Conservation (phyloP, 1,140 invertebrate species). For the Chymomyza costata region DNA sequence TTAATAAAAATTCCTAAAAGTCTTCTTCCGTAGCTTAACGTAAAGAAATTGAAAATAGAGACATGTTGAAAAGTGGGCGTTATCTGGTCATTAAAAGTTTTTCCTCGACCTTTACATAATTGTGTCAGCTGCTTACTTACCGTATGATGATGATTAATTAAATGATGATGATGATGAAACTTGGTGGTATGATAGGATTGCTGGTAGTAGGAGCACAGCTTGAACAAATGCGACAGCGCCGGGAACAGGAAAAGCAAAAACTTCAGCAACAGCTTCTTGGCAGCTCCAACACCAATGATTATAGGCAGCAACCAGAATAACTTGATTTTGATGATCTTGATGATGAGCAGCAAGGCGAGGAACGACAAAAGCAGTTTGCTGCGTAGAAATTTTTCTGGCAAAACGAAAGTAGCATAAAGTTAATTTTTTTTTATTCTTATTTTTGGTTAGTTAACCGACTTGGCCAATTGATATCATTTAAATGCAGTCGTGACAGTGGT, state of each 20-base stretch:
- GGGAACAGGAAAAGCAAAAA: slow-evolving; percentile 87
- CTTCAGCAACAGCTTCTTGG: slow-evolving; percentile 88
- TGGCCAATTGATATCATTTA: slow-evolving; percentile 9
- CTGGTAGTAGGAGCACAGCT: slow-evolving; percentile 88
- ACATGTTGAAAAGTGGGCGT: too few relatives aligned
- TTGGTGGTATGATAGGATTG: slow-evolving; percentile 82
- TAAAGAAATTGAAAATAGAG: slow-evolving; percentile 14
- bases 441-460: too few relatives aligned
- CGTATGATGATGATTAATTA: slow-evolving; percentile 81
- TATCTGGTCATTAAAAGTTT: too few relatives aligned
- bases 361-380: slow-evolving; percentile 84
- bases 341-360: slow-evolving; percentile 83
- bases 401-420: slow-evolving; percentile 51
- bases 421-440: slow-evolving; percentile 10
- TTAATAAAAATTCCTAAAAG: slow-evolving; percentile 4
- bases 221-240: slow-evolving; percentile 87
- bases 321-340: slow-evolving; percentile 87
- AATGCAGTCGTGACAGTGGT: slow-evolving; percentile 18
- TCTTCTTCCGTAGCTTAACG: slow-evolving; percentile 16
- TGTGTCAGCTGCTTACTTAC: slow-evolving; percentile 60
- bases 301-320: slow-evolving; percentile 85
- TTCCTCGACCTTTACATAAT: too few relatives aligned
- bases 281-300: slow-evolving; percentile 84
- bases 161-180: slow-evolving; percentile 87
- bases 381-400: slow-evolving; percentile 83